Evolutionary conservation across 2,888 invertebrate species (phyloP).

Genomic region (Ectemnius cavifrons): DNA sequence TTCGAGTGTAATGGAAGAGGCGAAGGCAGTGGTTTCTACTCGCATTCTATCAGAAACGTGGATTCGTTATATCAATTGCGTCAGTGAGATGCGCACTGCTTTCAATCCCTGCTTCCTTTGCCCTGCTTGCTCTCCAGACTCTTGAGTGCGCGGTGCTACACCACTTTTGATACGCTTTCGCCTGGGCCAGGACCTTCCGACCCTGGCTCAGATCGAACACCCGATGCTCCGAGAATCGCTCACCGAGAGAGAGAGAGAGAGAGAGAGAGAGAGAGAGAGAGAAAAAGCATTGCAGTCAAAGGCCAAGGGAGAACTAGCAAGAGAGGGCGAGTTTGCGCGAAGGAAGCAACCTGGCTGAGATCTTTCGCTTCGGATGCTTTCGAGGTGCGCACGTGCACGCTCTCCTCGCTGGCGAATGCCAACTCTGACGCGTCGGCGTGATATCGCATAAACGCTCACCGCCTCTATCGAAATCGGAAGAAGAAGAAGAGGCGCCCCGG

Average conservation of each 20-base stretch:
- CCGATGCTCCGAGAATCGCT: conserved; percentile 21
- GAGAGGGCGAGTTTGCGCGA: conserved; percentile 21
- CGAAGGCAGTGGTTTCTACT: conserved; percentile 2
- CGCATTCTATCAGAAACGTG: conserved; percentile 24
- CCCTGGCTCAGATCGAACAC: conserved; percentile 56
- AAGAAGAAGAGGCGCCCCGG: conserved; percentile 11
- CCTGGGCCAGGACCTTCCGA: conserved; percentile 66
- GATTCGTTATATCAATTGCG: conserved; percentile 19
- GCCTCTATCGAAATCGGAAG: conserved; percentile 61
- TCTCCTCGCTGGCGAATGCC: conserved; percentile 44
- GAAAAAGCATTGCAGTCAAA: conserved; percentile 36
- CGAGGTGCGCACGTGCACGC: conserved; percentile 50
- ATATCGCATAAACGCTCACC: conserved; percentile 58
- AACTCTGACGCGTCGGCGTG: conserved; percentile 60
- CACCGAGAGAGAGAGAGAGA: no score
- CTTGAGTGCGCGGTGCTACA: conserved; percentile 45
- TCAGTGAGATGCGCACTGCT: conserved; percentile 18
- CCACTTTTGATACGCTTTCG: conserved; percentile 68
- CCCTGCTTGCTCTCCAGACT: conserved; percentile 29
- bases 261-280: no score
- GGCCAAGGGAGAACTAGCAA: neutral
- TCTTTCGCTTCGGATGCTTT: conserved; percentile 61
- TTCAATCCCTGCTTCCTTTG: conserved; percentile 38
- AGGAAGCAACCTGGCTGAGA: conserved; percentile 52
- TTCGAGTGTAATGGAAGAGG: conserved; percentile 3